phyloP scores from a whole-genome alignment of 2,797 vertebrate species.

The Carcharodon carcharias region DNA sequence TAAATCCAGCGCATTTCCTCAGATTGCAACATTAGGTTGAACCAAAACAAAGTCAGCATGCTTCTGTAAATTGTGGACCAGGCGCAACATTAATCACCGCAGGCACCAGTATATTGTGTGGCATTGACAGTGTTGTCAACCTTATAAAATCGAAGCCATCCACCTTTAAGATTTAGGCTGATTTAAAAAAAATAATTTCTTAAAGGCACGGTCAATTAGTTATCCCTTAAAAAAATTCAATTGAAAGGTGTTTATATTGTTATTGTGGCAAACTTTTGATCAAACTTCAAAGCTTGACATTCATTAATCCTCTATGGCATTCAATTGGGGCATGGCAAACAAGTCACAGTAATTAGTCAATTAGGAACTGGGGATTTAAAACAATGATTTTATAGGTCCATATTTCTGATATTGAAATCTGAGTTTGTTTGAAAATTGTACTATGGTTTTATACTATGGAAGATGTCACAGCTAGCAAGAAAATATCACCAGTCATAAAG shows the following conservation, averaged over 20 bases:
- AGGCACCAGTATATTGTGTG: not conserved
- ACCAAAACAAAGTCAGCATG: not conserved
- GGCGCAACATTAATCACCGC: not conserved
- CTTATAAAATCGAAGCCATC: not conserved
- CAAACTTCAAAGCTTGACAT: conserved; percentile 12
- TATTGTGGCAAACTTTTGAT: not conserved
- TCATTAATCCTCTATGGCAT: not conserved
- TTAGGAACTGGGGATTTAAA: not conserved
- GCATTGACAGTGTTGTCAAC: not conserved
- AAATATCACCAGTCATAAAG: not conserved
- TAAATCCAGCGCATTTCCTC: not conserved
- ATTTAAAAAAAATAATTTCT: not conserved
- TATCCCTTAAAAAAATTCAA: not conserved
- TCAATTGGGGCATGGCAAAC: not conserved
- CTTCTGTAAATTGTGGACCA: not conserved
- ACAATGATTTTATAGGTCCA: not conserved
- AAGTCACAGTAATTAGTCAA: not conserved
- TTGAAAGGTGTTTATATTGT: not conserved
- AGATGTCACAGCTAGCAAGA: not conserved
- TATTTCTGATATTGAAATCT: not conserved
- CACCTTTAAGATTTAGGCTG: not conserved
- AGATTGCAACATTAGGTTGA: not conserved
- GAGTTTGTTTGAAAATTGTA: not conserved
- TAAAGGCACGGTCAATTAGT: not conserved
- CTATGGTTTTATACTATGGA: not conserved